These are phyloP conservation scores for Ctenopoma kingsleyae DNA, from an alignment of 2,797 vertebrate genomes.

Conservation along the genomic window DNA sequence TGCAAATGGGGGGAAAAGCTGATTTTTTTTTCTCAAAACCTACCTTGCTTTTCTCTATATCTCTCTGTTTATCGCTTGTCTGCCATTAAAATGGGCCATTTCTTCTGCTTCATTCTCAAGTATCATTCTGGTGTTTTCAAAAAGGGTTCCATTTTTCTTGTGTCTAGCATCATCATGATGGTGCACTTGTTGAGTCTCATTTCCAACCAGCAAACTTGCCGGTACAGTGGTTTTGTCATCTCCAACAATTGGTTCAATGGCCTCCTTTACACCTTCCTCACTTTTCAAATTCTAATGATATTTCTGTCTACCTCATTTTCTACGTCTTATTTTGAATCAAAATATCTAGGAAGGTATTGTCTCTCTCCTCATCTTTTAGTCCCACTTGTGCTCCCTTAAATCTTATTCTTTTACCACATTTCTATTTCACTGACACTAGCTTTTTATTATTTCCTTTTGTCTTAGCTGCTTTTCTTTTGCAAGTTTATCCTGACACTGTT, in stretches of 20 bases:
- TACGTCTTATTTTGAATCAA: slow-evolving; percentile 26
- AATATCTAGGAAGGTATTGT: slow-evolving; percentile 16
- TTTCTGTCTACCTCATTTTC: slow-evolving; percentile 19
- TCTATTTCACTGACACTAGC: slow-evolving; percentile 15
- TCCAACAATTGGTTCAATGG: slow-evolving; percentile 17
- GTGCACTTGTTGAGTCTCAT: slow-evolving; percentile 24
- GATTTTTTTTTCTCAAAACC: background rate
- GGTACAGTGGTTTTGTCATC: slow-evolving; percentile 8
- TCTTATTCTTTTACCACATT: slow-evolving; percentile 9
- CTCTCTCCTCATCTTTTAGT: slow-evolving; percentile 26
- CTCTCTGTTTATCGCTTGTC: slow-evolving; percentile 5
- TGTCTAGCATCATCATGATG: background rate
- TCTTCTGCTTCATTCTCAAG: slow-evolving; percentile 7
- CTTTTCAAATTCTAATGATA: background rate
- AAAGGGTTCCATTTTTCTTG: background rate
- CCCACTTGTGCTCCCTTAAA: background rate
- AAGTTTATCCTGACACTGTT: slow-evolving; percentile 15
- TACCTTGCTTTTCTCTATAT: slow-evolving; percentile 4
- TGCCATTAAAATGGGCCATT: slow-evolving; percentile 4
- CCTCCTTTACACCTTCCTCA: slow-evolving; percentile 4
- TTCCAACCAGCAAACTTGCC: slow-evolving; percentile 1
- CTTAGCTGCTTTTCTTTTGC: slow-evolving; percentile 1
- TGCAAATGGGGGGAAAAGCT: background rate
- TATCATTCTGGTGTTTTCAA: slow-evolving; percentile 15
- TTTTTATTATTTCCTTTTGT: slow-evolving; percentile 22